Evolutionary conservation across 2,888 invertebrate genomes (phyloP).

Genomic region (Bhutanitis thaidina): DNA sequence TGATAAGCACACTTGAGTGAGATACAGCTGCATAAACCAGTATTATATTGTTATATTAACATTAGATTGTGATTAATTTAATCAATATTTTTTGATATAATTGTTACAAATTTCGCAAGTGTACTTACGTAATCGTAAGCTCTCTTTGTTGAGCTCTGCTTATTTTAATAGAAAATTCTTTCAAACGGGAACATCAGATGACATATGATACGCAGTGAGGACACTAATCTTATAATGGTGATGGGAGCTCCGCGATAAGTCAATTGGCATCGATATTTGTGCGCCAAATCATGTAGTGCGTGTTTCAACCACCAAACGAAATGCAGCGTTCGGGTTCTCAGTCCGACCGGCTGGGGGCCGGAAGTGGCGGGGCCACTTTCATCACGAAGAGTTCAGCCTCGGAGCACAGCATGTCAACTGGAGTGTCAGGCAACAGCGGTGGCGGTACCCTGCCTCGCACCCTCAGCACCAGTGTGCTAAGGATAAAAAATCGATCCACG

Average conservation of each 20-base stretch:
- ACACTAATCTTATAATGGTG: slow-evolving; percentile 28
- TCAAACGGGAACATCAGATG: slow-evolving; percentile 18
- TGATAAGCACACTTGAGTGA: slow-evolving; percentile 50
- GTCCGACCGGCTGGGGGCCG: slow-evolving; percentile 73
- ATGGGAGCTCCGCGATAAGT: slow-evolving; percentile 28
- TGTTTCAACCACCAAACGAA: slow-evolving; percentile 26
- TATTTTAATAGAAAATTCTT: background rate
- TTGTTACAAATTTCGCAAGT: background rate
- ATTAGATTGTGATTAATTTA: background rate
- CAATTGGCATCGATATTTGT: slow-evolving; percentile 10
- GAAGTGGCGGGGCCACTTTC: slow-evolving; percentile 46
- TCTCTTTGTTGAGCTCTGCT: background rate
- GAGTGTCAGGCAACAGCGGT: slow-evolving; percentile 69
- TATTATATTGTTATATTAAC: slow-evolving; percentile 32
- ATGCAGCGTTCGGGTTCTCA: slow-evolving; percentile 81
- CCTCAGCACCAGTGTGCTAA: slow-evolving; percentile 88
- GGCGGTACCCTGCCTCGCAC: slow-evolving; percentile 83
- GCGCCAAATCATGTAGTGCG: slow-evolving; percentile 36
- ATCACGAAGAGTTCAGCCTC: slow-evolving; percentile 71
- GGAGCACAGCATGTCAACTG: slow-evolving; percentile 76
- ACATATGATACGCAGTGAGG: slow-evolving; percentile 29
- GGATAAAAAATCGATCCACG: slow-evolving; percentile 87
- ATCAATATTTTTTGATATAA: background rate
- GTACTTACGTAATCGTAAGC: slow-evolving; percentile 1
- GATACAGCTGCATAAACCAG: slow-evolving; percentile 52